A percentile compares a stretch with the other conserved stretches of the same genome.
Evolutionary conservation across 2,888 invertebrate genomes (phyloP).

Genomic region (Calephelis perditalis): DNA sequence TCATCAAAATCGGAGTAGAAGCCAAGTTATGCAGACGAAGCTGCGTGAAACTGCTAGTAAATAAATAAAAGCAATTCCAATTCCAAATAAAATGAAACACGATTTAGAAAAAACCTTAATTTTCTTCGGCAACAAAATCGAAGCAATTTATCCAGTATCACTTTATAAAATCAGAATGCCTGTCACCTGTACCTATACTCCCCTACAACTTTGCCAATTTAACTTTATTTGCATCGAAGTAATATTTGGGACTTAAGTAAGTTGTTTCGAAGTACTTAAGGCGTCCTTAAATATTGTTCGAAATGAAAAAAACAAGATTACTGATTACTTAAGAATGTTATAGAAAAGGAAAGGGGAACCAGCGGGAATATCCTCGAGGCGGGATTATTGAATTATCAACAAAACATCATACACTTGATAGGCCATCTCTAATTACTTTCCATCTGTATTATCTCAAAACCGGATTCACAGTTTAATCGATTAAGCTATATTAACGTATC

Average conservation of each 20-base stretch:
- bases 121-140: slow-evolving; percentile 17
- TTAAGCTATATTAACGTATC: too few relatives aligned
- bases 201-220: slow-evolving; percentile 70
- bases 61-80: not conserved
- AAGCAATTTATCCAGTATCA: slow-evolving; percentile 51
- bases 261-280: slow-evolving; percentile 52
- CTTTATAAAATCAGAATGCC: slow-evolving; percentile 52
- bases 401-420: slow-evolving; percentile 67
- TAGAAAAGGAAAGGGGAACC: slow-evolving; percentile 40
- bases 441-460: slow-evolving; percentile 51
- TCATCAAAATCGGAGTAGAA: too few relatives aligned
- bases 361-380: slow-evolving; percentile 53
- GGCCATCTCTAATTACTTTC: slow-evolving; percentile 68
- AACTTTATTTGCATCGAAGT: slow-evolving; percentile 70
- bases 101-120: slow-evolving; percentile 17
- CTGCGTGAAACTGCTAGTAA: too few relatives aligned
- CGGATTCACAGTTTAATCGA: too few relatives aligned
- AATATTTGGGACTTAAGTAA: slow-evolving; percentile 63
- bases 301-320: slow-evolving; percentile 60
- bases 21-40: too few relatives aligned
- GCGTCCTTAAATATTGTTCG: slow-evolving; percentile 51
- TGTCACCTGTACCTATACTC: slow-evolving; percentile 56
- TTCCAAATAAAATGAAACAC: slow-evolving; percentile 23
- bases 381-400: slow-evolving; percentile 74
- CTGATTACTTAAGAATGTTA: slow-evolving; percentile 59